phyloP scores from a whole-genome alignment of 1,140 invertebrate genomes.

The Samia ricini region DNA sequence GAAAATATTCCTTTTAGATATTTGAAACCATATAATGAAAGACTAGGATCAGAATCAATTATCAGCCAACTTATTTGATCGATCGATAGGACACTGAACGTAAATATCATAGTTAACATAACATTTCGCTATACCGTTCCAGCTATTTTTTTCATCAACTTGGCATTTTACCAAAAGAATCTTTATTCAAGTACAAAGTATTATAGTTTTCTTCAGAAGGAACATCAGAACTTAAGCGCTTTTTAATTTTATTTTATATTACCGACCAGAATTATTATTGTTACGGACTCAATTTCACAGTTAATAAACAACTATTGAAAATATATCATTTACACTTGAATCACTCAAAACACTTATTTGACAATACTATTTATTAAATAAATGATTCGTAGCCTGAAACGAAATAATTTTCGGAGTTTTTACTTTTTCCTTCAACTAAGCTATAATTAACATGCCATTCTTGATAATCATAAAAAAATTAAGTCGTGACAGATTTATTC shows the following conservation, averaged over 20 bases:
- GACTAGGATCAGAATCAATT: background rate
- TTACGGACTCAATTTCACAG: constrained; percentile 27
- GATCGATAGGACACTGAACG: background rate
- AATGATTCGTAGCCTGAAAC: background rate
- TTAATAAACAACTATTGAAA: constrained; percentile 30
- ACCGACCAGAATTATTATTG: constrained; percentile 48
- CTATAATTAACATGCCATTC: background rate
- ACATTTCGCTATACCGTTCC: constrained; percentile 28
- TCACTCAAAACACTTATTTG: too few relatives aligned
- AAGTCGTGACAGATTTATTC: too few relatives aligned
- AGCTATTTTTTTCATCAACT: constrained; percentile 60
- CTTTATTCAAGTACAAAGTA: constrained; percentile 69
- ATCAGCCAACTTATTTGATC: too few relatives aligned
- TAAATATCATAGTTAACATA: constrained; percentile 31
- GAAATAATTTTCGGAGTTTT: background rate
- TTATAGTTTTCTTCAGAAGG: constrained; percentile 52
- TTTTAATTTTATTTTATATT: constrained; percentile 50
- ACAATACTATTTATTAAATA: too few relatives aligned
- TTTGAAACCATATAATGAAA: background rate
- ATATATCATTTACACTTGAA: background rate
- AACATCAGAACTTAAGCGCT: constrained; percentile 48
- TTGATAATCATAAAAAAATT: too few relatives aligned
- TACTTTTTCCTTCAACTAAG: background rate
- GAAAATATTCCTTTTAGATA: background rate
- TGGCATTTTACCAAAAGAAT: constrained; percentile 69